Percentiles rank a stretch among this genome's conserved stretches.
Evolutionary conservation across 2,113 vertebrate genomes (phyloP).

Genomic region (Castor canadensis): DNA sequence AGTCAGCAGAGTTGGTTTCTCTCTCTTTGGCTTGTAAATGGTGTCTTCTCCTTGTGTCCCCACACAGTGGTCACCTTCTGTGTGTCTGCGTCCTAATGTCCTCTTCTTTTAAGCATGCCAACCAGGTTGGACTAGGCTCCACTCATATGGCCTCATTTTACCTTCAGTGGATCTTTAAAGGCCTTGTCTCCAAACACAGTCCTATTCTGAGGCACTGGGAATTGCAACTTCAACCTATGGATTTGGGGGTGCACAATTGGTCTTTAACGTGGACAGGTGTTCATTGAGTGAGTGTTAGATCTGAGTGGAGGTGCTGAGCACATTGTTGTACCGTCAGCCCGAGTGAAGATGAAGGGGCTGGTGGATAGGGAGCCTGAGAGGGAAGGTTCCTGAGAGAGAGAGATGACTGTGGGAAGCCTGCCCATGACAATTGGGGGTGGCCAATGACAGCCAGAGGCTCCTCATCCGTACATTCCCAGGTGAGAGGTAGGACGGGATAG

Average conservation of each 20-base stretch:
- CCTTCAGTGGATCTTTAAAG: not conserved
- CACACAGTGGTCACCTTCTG: fast-evolving
- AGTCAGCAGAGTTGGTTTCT: not conserved
- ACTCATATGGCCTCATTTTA: not conserved
- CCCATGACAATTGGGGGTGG: not conserved
- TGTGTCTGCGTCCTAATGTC: not conserved
- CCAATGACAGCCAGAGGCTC: not conserved
- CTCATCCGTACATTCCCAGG: too few species aligned
- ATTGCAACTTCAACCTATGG: not conserved
- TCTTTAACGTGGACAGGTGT: not conserved
- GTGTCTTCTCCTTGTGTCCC: not conserved
- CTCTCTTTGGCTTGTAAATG: not conserved
- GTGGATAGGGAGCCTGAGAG: not conserved
- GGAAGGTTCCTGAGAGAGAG: too few species aligned
- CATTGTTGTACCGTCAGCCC: too few species aligned
- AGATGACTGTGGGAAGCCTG: not conserved
- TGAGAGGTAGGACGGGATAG: not conserved
- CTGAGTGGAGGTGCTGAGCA: not conserved
- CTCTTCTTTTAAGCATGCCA: not conserved
- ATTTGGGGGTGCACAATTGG: too few species aligned
- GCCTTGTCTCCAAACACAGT: not conserved
- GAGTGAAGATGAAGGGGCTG: not conserved
- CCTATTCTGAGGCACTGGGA: not conserved
- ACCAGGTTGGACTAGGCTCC: not conserved
- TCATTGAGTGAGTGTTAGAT: not conserved